A percentile compares a stretch with the other conserved stretches of the same genome.
phyloP scores from a whole-genome alignment of 1,140 invertebrate species.

The Heterodera schachtii region DNA sequence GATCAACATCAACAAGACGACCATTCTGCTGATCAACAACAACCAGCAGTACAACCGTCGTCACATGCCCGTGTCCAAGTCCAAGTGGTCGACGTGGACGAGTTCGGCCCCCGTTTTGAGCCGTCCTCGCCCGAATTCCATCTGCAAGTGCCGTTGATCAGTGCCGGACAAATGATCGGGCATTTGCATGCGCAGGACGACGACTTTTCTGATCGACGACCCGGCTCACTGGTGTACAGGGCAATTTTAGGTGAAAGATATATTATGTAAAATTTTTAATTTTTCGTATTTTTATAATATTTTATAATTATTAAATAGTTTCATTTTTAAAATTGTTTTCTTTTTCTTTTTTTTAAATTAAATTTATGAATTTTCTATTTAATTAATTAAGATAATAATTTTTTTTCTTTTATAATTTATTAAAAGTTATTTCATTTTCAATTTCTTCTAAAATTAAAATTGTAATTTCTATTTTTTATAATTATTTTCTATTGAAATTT shows the following conservation, averaged over 20 bases:
- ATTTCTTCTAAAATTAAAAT: no score
- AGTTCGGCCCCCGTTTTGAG: constrained; percentile 46
- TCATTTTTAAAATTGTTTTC: no score
- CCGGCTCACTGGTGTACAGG: constrained; percentile 15
- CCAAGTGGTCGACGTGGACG: constrained; percentile 46
- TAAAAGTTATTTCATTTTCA: no score
- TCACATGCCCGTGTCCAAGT: not conserved
- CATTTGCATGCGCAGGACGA: constrained; percentile 41
- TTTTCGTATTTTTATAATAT: constrained; percentile 15
- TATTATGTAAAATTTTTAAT: no score
- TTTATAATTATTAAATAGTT: no score
- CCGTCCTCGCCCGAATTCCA: constrained; percentile 28
- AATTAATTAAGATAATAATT: no score
- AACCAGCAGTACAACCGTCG: no score
- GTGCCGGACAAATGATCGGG: constrained; percentile 42
- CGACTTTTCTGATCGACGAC: constrained; percentile 42
- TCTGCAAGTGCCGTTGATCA: constrained; percentile 18
- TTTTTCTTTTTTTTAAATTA: no score
- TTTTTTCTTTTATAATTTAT: no score
- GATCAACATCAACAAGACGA: not conserved
- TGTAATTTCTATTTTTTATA: no score
- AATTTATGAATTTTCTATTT: no score
- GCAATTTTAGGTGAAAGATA: constrained; percentile 18
- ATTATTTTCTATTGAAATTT: no score
- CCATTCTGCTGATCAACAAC: not conserved